Conservation (phyloP, 2,888 invertebrate species). For the Linnaemya tessellans region DNA sequence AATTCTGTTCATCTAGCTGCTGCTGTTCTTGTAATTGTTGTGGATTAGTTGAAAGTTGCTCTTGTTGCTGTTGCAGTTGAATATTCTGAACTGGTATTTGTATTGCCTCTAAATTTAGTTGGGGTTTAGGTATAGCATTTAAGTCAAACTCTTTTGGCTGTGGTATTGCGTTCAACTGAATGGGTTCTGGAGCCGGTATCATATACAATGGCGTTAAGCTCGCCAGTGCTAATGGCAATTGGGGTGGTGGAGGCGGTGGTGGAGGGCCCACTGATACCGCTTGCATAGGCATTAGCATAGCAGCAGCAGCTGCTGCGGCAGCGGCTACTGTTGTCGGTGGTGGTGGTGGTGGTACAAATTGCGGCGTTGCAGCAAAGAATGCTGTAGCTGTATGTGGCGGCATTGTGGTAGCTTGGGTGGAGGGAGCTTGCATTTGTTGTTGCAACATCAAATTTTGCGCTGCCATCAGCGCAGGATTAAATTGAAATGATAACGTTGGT, state of each 20-base stretch:
- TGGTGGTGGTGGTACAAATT: constrained; percentile 78
- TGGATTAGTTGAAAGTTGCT: constrained; percentile 24
- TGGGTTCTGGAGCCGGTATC: constrained; percentile 85
- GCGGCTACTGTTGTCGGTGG: constrained; percentile 72
- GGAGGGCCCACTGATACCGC: constrained; percentile 78
- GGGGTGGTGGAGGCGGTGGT: constrained; percentile 79
- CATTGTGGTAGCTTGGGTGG: constrained; percentile 63
- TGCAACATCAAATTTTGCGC: constrained; percentile 66
- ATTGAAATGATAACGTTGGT: constrained; percentile 73
- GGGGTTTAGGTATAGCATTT: constrained; percentile 86
- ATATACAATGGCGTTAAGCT: constrained; percentile 82
- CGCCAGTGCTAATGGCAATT: constrained; percentile 77
- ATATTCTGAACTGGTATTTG: constrained; percentile 83
- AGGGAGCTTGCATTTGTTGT: constrained; percentile 52
- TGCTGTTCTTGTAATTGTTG: constrained; percentile 55
- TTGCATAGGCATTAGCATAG: constrained; percentile 73
- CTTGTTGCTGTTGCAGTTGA: constrained; percentile 48
- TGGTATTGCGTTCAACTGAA: constrained; percentile 87
- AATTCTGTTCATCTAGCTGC: constrained; percentile 50
- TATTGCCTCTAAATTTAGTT: constrained; percentile 85
- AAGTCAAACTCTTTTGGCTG: constrained; percentile 86
- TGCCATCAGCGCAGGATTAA: constrained; percentile 71
- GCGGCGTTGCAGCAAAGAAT: constrained; percentile 69
- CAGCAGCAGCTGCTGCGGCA: constrained; percentile 74
- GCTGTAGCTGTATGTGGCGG: constrained; percentile 72